These are phyloP conservation scores for Orthonyx spaldingii DNA, from an alignment of 2,113 vertebrate genomes.

Conservation along the genomic window DNA sequence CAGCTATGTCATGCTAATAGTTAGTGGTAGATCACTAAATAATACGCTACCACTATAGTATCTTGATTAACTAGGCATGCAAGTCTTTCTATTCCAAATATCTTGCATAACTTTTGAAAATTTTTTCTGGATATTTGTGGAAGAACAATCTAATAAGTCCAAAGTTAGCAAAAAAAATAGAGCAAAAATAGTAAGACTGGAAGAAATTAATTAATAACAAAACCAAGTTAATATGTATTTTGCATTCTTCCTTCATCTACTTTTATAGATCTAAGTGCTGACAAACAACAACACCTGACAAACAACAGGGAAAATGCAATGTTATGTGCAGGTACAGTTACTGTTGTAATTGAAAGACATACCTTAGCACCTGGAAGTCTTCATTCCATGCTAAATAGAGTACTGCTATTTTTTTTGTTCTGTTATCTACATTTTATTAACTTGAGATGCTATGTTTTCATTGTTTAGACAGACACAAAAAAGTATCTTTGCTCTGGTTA, in stretches of 20 bases:
- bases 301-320: not conserved
- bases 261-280: not conserved
- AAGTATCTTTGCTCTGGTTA: not conserved
- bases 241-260: not conserved
- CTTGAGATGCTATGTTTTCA: not conserved
- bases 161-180: not conserved
- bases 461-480: not conserved
- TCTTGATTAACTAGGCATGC: not conserved
- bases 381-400: not conserved
- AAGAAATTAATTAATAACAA: not conserved
- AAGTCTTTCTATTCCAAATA: not conserved
- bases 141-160: not conserved
- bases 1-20: not conserved
- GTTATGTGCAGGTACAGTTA: not conserved
- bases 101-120: not conserved
- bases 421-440: not conserved
- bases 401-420: not conserved
- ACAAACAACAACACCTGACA: not conserved
- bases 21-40: not conserved
- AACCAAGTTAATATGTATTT: not conserved
- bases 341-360: not conserved
- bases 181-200: not conserved
- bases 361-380: not conserved
- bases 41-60: not conserved
- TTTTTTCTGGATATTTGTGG: not conserved